Evolutionary conservation across 2,888 invertebrate species (phyloP), one percentile per base, ranked within the genome.

Genomic region (Lasioglossum morio): DNA sequence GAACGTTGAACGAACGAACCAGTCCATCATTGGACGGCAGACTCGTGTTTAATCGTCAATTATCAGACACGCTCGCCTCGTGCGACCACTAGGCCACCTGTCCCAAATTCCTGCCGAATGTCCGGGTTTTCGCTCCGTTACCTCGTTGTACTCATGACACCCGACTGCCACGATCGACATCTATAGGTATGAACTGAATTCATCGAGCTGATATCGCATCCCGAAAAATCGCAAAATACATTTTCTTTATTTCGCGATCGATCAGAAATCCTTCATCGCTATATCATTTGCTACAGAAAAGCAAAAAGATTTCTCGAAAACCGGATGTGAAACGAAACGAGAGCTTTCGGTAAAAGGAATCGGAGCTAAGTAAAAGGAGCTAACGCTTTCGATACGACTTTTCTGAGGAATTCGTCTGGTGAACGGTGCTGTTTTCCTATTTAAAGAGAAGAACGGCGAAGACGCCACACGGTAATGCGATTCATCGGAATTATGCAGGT

Each of bases 111-210:
- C 90, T 87, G 77, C 79, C 87, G 89, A 91, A 88, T 89, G 87
- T 92, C 92, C 93, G 90, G 88, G 91, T 92, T 92, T 92, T 92
- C 88, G 85, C 91, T 88, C 92, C 92, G 92, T 92, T 92, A 92
- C 81, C 90, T 92, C 85, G 89, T 88, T 85, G 81, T 87, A 86
- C 86, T 79, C 86, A 77, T 72, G 88, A 81, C 84, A 77, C 77
- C 81, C 66, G 79, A 66, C 72, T 79, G 78, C 74, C 78, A 76
- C 81, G 84, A 80, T 83, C 79, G 73, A 80, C 79, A 70, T 87
- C 89, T 88, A 89, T 84, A 77, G 73, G 66, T 63, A 82, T 53
- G 79, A 83, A 85, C 81, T 78, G 63, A 85, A 85, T 79, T 72
- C 81, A n/a, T 76, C 78, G 63, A 57, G 40, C 10, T 46, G 34